Conservation (phyloP, 2,113 vertebrate genomes). For the Trichechus manatus region DNA sequence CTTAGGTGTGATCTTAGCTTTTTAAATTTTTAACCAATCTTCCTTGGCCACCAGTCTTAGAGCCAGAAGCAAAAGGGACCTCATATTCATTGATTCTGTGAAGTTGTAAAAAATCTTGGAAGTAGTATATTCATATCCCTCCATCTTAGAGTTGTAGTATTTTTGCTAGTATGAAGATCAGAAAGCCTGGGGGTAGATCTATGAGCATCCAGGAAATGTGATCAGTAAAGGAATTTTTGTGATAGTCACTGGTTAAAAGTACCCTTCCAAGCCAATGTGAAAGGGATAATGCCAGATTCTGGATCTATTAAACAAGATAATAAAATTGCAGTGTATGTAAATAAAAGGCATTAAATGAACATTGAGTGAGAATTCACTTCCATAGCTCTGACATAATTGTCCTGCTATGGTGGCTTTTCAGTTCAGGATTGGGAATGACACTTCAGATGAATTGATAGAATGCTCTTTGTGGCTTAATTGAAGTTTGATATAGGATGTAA, state of each 20-base stretch:
- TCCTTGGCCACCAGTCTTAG: background rate
- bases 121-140: background rate
- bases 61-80: background rate
- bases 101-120: background rate
- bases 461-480: background rate
- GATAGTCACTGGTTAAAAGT: background rate
- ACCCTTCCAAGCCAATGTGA: background rate
- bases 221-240: background rate
- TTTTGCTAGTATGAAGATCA: slow-evolving; percentile 29
- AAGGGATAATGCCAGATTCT: background rate
- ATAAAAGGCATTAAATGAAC: background rate
- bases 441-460: background rate
- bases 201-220: background rate
- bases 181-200: background rate
- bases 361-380: background rate
- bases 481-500: background rate
- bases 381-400: background rate
- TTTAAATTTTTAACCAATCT: background rate
- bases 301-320: background rate
- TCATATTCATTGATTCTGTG: background rate
- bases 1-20: background rate
- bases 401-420: background rate
- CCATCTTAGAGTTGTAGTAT: background rate
- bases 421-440: background rate
- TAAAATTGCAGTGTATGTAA: background rate